Percentiles rank a stretch among this genome's conserved stretches.
Evolutionary conservation across 2,113 vertebrate species (phyloP).

Genomic region (Xerus inauris): DNA sequence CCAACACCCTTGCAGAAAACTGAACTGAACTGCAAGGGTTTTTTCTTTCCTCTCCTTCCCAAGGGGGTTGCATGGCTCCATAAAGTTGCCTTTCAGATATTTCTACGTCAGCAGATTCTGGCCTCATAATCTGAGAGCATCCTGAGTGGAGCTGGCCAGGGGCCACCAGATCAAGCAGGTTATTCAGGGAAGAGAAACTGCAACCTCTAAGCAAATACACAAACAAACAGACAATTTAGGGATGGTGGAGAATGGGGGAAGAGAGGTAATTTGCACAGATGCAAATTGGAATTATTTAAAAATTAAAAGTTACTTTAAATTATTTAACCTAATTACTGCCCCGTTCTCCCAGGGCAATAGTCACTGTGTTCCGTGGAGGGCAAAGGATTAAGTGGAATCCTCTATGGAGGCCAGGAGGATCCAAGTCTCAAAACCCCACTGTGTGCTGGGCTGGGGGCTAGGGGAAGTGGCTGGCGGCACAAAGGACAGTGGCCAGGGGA

Average conservation of each 20-base stretch:
- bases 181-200: not conserved
- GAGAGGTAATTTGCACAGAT: slow-evolving; percentile 32
- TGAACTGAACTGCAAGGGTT: not conserved
- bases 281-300: slow-evolving; percentile 79
- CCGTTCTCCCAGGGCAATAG: slow-evolving; percentile 49
- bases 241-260: not conserved
- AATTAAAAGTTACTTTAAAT: slow-evolving; percentile 78
- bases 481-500: not conserved
- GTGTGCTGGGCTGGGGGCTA: fast-evolving
- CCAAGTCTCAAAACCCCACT: not conserved
- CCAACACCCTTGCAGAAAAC: not conserved
- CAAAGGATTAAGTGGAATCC: slow-evolving; percentile 28
- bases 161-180: slow-evolving; percentile 65
- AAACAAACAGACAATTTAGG: slow-evolving; percentile 25
- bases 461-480: not conserved
- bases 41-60: not conserved
- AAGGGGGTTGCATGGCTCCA: not conserved
- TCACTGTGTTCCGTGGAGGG: not conserved
- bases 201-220: slow-evolving; percentile 7
- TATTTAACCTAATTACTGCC: slow-evolving; percentile 76
- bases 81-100: slow-evolving; percentile 18
- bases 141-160: slow-evolving; percentile 55
- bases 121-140: slow-evolving; percentile 28
- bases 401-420: not conserved
- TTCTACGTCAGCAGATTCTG: slow-evolving; percentile 58